These are phyloP conservation scores for Bombus superbus DNA, from an alignment of 1,140 invertebrate genomes.

Conservation along the genomic window DNA sequence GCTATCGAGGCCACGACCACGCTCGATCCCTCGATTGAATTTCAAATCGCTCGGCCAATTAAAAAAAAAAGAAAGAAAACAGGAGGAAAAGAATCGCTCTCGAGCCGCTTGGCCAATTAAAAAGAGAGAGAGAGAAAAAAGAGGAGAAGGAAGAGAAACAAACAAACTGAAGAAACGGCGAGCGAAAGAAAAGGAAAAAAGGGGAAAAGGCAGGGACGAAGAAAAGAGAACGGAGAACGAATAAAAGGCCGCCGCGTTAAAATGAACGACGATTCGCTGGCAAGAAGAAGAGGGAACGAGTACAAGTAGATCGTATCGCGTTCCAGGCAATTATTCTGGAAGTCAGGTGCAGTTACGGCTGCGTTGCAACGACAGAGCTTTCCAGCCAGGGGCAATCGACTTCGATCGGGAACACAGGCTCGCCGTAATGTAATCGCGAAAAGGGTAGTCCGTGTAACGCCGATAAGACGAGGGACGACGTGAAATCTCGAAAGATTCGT, in stretches of 20 bases:
- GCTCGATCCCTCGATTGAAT: background rate
- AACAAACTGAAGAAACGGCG: background rate
- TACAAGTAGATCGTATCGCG: slow-evolving; percentile 5
- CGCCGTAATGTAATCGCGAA: slow-evolving; percentile 16
- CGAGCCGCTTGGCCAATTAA: background rate
- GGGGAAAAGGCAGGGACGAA: too few species aligned
- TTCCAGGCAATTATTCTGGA: slow-evolving; percentile 26
- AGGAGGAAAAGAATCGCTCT: background rate
- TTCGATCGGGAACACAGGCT: slow-evolving; percentile 1
- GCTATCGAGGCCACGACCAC: background rate
- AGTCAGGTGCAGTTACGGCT: slow-evolving; percentile 11
- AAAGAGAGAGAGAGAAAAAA: background rate
- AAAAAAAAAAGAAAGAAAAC: background rate
- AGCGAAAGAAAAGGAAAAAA: background rate
- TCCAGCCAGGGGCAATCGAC: background rate
- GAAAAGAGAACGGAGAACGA: background rate
- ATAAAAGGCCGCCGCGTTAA: background rate
- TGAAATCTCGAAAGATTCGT: slow-evolving; percentile 58
- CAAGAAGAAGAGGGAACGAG: background rate
- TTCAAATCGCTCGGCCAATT: slow-evolving; percentile 12
- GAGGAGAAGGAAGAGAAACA: background rate
- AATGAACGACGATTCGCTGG: too few species aligned
- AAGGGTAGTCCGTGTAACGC: slow-evolving; percentile 57
- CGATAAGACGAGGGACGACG: slow-evolving; percentile 54
- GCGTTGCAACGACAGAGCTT: too few species aligned